Conservation (phyloP, 2,888 invertebrate genomes). For the Drosophila rellima region DNA sequence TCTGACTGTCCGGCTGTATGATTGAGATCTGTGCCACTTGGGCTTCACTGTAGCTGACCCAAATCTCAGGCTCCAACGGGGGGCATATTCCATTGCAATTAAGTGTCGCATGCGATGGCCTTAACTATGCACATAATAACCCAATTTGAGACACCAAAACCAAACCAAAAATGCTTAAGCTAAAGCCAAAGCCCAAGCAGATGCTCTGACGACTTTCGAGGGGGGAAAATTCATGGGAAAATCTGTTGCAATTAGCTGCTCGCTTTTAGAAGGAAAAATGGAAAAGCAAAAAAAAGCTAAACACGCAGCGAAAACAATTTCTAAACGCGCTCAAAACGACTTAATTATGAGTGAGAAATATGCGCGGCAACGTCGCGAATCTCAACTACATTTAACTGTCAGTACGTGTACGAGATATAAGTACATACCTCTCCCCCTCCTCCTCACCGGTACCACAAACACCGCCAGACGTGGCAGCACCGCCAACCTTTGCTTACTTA, state of each 20-base stretch:
- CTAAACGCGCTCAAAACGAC: constrained; percentile 83
- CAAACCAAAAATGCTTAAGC: constrained; percentile 18
- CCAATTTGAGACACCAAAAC: constrained; percentile 59
- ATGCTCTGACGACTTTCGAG: constrained; percentile 54
- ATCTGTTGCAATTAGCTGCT: constrained; percentile 80
- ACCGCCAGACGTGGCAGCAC: background rate
- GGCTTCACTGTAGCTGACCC: constrained; percentile 47
- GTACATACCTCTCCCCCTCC: background rate
- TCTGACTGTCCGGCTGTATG: constrained; percentile 2
- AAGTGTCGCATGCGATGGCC: constrained; percentile 73
- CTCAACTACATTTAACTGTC: constrained; percentile 68
- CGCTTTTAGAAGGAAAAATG: constrained; percentile 51
- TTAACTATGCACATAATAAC: constrained; percentile 79
- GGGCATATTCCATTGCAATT: constrained; percentile 68
- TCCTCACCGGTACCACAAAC: background rate
- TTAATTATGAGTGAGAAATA: constrained; percentile 81
- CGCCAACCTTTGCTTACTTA: constrained; percentile 44
- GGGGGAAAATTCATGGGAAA: constrained; percentile 65
- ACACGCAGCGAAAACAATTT: constrained; percentile 82
- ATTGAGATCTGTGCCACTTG: constrained; percentile 66
- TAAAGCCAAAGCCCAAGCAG: constrained; percentile 18
- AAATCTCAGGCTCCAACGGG: constrained; percentile 64
- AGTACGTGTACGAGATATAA: constrained; percentile 39
- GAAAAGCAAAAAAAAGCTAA: constrained; percentile 42
- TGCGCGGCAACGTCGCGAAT: constrained; percentile 73